Conservation (phyloP, 2,888 invertebrate genomes). For the Aplocera efformata region DNA sequence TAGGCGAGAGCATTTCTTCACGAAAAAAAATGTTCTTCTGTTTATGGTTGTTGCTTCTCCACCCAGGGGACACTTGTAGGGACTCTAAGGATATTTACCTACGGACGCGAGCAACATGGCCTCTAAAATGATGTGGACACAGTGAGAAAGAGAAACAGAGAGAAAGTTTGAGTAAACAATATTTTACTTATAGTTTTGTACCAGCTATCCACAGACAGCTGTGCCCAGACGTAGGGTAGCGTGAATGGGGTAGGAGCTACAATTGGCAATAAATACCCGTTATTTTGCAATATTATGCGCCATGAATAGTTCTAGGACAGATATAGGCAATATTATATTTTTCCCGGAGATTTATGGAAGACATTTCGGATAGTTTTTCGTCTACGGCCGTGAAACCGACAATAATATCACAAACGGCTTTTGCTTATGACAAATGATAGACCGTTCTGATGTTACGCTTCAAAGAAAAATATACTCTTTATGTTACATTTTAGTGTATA, state of each 20-base stretch:
- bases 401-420: neutral
- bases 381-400: neutral
- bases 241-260: conserved; percentile 30
- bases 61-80: too few relatives aligned
- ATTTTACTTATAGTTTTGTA: too few relatives aligned
- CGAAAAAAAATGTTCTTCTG: too few relatives aligned
- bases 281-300: conserved; percentile 46
- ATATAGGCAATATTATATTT: conserved; percentile 17
- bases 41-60: too few relatives aligned
- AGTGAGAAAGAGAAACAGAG: too few relatives aligned
- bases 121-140: too few relatives aligned
- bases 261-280: conserved; percentile 51
- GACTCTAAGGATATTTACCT: too few relatives aligned
- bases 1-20: too few relatives aligned
- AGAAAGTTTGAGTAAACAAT: too few relatives aligned
- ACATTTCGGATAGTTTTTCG: conserved; percentile 5
- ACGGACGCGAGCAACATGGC: too few relatives aligned
- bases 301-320: conserved; percentile 34
- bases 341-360: conserved; percentile 10
- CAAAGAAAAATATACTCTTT: neutral
- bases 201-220: neutral
- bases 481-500: too few relatives aligned
- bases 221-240: conserved; percentile 11
- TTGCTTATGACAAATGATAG: neutral
- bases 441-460: neutral